Base-by-base conservation (phyloP, 2,888 invertebrate genomes). In the Calliopum simillimum region DNA sequence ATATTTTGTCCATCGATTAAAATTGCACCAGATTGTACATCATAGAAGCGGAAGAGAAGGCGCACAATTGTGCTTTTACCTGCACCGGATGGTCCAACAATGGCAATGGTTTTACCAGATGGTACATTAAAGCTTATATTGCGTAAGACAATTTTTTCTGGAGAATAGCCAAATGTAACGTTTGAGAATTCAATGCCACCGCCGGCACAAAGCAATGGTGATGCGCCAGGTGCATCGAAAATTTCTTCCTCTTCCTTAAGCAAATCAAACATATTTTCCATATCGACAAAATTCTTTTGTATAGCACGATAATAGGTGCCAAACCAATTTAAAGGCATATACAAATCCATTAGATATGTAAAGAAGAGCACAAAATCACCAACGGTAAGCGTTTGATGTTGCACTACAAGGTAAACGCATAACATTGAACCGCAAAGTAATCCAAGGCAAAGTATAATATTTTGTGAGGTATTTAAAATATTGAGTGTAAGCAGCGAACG, bases 251-350 rank as follows among this genome's bases (percentile, higher is more conserved):
- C 91, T 80, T 96, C 95, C 49, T 93, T 90, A 80, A 99, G 88
- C 73, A 99, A 86, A 78, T 98, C 98, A 84, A 99, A 97, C 99
- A 99, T 98, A 86, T 99, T 99, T 86, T 99, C 99, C 99, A 99
- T 99, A 82, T 99, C 99, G 19, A 99, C 92, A 82, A 99, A 99
- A 82, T 97, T 96, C 88, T 95, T 96, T 84, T 99, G 99, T 71
- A 99, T 98, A 69, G 96, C 94, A 82, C 98, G 93, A 84, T 99
- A 99, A 82, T 97, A 98, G 3, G 98, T 98, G 41, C 99, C 99
- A 83, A 99, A 97, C 93, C 95, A 99, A 88, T 99, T 99, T 64
- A 99, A 88, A 0, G 99, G 99, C 71, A 95, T 94, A 82, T 98
- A 99, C 25, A 99, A 88, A 82, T 97, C 99, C 75, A 97, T 91